phyloP scores from a whole-genome alignment of 2,888 invertebrate species.

The Synanthedon vespiformis region DNA sequence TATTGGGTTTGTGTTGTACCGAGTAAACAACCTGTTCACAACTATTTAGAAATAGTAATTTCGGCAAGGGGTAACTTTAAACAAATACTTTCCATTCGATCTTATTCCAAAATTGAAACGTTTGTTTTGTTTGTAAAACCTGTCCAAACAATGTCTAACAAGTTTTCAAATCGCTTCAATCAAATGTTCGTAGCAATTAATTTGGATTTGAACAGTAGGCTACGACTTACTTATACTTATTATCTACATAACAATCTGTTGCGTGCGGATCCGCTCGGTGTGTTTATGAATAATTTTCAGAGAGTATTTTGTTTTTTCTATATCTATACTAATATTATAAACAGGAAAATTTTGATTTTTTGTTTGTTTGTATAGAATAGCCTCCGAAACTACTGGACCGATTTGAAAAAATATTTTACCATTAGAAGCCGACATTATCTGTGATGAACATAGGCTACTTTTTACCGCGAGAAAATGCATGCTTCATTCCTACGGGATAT shows the following conservation, averaged over 20 bases:
- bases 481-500: no score
- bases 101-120: neutral
- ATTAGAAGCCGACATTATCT: no score
- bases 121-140: conserved; percentile 22
- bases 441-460: no score
- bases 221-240: conserved; percentile 9
- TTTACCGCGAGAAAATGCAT: no score
- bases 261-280: neutral
- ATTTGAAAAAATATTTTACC: no score
- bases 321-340: no score
- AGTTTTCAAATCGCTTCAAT: conserved; percentile 49
- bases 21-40: neutral
- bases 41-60: neutral
- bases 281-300: no score
- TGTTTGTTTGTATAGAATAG: no score
- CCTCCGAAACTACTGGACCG: no score
- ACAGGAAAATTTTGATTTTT: no score
- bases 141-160: conserved; percentile 54
- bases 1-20: no score
- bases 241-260: conserved; percentile 12
- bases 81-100: neutral
- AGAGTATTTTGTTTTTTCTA: no score
- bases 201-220: conserved; percentile 38
- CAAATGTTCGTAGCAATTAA: conserved; percentile 52
- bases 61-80: neutral